Evolutionary conservation across 2,888 invertebrate species (phyloP), one percentile per base, ranked within the genome.

Genomic region (Alloplasta piceator): DNA sequence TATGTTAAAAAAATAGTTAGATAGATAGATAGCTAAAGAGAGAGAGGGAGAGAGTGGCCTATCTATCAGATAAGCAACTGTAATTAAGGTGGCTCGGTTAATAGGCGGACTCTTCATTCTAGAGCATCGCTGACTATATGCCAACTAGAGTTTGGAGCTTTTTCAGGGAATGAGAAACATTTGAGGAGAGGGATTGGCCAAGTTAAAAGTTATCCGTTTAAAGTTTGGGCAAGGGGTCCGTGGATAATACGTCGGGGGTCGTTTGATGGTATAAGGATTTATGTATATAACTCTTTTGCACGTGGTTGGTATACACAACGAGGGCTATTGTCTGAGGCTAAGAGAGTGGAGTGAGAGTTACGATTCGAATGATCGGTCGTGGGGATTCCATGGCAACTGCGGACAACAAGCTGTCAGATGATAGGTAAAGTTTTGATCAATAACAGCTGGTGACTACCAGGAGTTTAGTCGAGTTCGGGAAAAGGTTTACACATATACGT

Each of bases 331-430:
- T 66, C 50, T 63, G 46, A 58, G 26, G 16, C n/a, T 75, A 39
- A 58, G 50, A 63, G 56, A 41, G 39, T n/a, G 56, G 72, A 67
- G 66, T 64, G 78, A 56, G 67, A 71, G 55, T 66, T 75, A 78
- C 84, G 84, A 90, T 90, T 90, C 87, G 89, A 90, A 90, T 91
- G 90, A 91, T 91, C 89, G 91, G 87, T 86, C 67, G 78, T 84
- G 84, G 81, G 79, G 85, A 87, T 86, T 84, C 91, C 91, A 92
- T 92, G 91, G 92, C 87, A 91, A 92, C 92, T 90, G 78, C 87
- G 87, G 91, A 92, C 91, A 92, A 92, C 92, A 92, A 92, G 89
- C 90, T 91, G 91, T 91, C 91, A 90, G 91, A 92, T 92, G 90
- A 92, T 91, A 90, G 91, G 90, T 82, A 91, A 90, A 91, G 85